Conservation (phyloP, 1,140 invertebrate species). For the Cydia fagiglandana region DNA sequence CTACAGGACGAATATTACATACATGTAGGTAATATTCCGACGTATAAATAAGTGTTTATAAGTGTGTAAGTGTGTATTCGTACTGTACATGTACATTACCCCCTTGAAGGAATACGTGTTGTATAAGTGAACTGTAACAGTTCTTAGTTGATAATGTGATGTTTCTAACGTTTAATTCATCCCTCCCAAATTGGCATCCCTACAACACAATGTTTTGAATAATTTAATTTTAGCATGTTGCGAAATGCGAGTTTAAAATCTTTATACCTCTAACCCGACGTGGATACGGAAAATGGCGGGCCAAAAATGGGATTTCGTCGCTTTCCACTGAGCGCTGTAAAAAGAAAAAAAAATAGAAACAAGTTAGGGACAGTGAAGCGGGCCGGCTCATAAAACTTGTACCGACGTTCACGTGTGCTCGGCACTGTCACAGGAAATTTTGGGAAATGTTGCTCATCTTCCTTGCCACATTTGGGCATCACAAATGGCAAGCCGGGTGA, state of each 20-base stretch:
- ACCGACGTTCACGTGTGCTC: constrained; percentile 41
- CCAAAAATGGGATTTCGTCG: constrained; percentile 62
- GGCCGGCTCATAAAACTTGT: constrained; percentile 69
- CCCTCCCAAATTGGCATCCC: too few relatives aligned
- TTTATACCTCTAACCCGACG: constrained; percentile 53
- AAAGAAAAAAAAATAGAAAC: constrained; percentile 47
- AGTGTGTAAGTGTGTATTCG: too few relatives aligned
- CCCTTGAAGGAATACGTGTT: too few relatives aligned
- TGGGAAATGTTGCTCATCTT: constrained; percentile 43
- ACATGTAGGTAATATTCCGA: too few relatives aligned
- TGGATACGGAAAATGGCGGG: constrained; percentile 57
- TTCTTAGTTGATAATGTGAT: too few relatives aligned
- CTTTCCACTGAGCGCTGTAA: constrained; percentile 50
- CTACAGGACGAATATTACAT: too few relatives aligned
- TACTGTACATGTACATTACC: too few relatives aligned
- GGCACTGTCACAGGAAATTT: constrained; percentile 44
- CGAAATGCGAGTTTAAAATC: constrained; percentile 53
- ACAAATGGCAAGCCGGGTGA: not conserved
- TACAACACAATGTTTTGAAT: not conserved
- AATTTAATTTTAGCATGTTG: constrained; percentile 20
- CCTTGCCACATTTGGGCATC: constrained; percentile 6
- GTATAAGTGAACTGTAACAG: too few relatives aligned
- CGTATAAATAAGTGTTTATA: too few relatives aligned
- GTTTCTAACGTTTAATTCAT: too few relatives aligned
- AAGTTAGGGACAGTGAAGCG: constrained; percentile 44